Evolutionary conservation across 2,888 invertebrate genomes (phyloP).

Genomic region (Acanthosepion esculentum): DNA sequence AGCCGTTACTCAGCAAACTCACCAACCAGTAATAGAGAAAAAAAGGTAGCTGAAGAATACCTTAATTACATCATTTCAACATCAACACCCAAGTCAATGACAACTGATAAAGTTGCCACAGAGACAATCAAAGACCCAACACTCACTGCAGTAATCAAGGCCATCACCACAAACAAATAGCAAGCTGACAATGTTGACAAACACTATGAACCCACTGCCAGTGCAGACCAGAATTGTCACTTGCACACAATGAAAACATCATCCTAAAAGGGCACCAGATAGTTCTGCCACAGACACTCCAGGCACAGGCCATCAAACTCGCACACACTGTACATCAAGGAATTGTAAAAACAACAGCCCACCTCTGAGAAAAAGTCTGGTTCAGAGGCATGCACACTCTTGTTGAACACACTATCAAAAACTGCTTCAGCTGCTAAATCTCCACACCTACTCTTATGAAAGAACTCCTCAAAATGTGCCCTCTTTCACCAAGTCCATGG

Average conservation of each 20-base stretch:
- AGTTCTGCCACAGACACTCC: too few species aligned
- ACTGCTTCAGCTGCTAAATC: conserved; percentile 52
- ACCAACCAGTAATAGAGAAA: conserved; percentile 52
- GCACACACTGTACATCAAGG: too few species aligned
- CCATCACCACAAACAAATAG: conserved; percentile 38
- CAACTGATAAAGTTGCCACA: conserved; percentile 55
- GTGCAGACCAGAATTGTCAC: too few species aligned
- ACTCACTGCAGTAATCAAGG: conserved; percentile 48
- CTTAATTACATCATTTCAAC: conserved; percentile 54
- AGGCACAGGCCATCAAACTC: too few species aligned
- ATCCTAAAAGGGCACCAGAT: too few species aligned
- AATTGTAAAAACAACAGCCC: too few species aligned
- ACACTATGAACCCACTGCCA: not conserved
- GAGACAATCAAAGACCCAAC: conserved; percentile 54
- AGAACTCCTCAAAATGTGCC: conserved; percentile 52
- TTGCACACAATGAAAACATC: too few species aligned
- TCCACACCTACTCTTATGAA: conserved; percentile 25
- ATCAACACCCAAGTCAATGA: conserved; percentile 57
- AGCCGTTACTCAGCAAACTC: not conserved
- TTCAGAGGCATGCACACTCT: too few species aligned
- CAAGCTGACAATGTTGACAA: conserved; percentile 52
- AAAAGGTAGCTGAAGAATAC: conserved; percentile 58
- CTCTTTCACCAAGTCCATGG: conserved; percentile 51
- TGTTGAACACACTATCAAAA: too few species aligned
- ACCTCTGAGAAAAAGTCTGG: too few species aligned